Evolutionary conservation across 2,113 vertebrate species (phyloP).

Genomic region (Penelope pileata): DNA sequence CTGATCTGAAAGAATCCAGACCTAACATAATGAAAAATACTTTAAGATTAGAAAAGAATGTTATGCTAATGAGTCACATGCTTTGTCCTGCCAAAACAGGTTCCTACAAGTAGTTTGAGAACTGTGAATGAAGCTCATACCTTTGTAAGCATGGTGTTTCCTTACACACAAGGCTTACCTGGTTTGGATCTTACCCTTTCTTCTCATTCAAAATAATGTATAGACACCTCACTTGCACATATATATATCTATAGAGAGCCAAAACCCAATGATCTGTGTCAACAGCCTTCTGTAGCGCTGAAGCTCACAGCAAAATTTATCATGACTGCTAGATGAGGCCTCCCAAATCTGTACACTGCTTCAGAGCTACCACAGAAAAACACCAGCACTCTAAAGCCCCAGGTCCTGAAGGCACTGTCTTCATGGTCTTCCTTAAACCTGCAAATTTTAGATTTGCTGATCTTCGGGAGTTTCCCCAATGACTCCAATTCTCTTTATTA

Average conservation of each 20-base stretch:
- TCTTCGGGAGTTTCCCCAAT: not conserved
- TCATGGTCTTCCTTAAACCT: not conserved
- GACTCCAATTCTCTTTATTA: not conserved
- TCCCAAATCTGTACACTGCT: not conserved
- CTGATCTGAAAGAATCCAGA: not conserved
- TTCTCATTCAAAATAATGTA: not conserved
- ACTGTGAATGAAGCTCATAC: not conserved
- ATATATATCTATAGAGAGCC: fast-evolving
- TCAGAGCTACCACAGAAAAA: not conserved
- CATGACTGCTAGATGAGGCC: not conserved
- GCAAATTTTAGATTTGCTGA: not conserved
- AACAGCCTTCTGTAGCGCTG: not conserved
- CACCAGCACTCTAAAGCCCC: not conserved
- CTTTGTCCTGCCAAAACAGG: not conserved
- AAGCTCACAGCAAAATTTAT: not conserved
- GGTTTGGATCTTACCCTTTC: not conserved
- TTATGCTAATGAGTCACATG: not conserved
- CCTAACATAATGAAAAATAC: not conserved
- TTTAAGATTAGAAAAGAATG: not conserved
- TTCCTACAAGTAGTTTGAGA: not conserved
- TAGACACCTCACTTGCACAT: not conserved
- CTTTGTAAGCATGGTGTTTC: not conserved
- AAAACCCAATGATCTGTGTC: not conserved
- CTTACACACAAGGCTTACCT: not conserved
- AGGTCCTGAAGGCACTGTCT: not conserved